Percentiles rank a stretch among this genome's conserved stretches.
phyloP scores from a whole-genome alignment of 1,140 invertebrate species.

The Steinernema feltiae region DNA sequence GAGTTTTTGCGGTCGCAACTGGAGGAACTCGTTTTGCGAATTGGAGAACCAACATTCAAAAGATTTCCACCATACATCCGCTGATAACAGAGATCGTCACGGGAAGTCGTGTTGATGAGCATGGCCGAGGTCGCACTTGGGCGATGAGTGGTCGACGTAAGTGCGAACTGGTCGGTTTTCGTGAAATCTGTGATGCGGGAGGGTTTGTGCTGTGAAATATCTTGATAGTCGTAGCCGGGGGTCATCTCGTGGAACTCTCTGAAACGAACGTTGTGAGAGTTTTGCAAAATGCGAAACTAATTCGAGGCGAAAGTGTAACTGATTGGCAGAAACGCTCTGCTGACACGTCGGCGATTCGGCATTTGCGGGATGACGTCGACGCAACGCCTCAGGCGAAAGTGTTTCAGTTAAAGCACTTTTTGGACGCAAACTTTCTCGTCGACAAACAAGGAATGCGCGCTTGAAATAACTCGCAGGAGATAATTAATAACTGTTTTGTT shows the following conservation, averaged over 20 bases:
- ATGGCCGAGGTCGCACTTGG: background rate
- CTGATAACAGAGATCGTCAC: background rate
- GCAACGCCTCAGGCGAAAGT: too few relatives aligned
- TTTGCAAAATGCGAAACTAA: background rate
- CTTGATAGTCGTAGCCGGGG: constrained; percentile 11
- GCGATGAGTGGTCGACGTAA: background rate
- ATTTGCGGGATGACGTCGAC: background rate
- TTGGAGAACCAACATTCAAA: background rate
- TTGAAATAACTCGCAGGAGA: too few relatives aligned
- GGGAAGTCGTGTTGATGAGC: background rate
- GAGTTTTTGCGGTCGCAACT: background rate
- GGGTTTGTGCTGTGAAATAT: background rate
- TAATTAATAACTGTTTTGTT: too few relatives aligned
- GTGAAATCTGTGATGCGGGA: background rate
- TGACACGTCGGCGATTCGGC: background rate
- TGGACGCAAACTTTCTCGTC: too few relatives aligned
- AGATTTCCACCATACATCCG: background rate
- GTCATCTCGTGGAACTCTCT: constrained; percentile 9
- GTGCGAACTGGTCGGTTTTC: background rate
- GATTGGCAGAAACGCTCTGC: background rate
- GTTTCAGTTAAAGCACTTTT: too few relatives aligned
- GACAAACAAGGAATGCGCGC: too few relatives aligned
- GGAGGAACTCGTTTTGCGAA: background rate
- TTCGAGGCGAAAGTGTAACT: background rate
- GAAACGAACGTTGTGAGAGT: background rate